A percentile compares a stretch with the other conserved stretches of the same genome.
These are phyloP conservation scores for Drosophila pegasa DNA, from an alignment of 2,888 invertebrate genomes.

Conservation along the genomic window DNA sequence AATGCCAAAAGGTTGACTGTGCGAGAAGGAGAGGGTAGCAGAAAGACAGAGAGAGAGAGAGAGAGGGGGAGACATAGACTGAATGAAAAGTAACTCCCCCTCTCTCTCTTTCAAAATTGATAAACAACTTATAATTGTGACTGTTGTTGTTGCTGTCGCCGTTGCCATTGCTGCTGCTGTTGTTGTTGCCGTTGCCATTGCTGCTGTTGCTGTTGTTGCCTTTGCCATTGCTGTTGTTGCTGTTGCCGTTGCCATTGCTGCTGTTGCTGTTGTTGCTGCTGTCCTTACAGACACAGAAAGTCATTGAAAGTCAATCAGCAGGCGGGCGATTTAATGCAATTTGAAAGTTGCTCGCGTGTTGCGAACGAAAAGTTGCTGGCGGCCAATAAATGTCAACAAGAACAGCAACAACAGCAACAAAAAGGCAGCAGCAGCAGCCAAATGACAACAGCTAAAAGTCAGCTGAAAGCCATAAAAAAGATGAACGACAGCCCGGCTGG, in stretches of 20 bases:
- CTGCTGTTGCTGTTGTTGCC: neutral
- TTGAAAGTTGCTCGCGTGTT: constrained; percentile 67
- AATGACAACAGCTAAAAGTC: constrained; percentile 51
- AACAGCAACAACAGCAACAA: constrained; percentile 22
- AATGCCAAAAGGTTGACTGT: constrained; percentile 12
- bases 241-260: too few species aligned
- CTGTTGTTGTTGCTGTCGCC: neutral
- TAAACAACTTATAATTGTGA: constrained; percentile 1
- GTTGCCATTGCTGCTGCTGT: too few species aligned
- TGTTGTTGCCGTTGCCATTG: neutral
- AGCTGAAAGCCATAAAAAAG: constrained; percentile 63
- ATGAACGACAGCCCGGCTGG: constrained; percentile 54
- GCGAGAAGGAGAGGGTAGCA: neutral
- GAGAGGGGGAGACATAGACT: neutral
- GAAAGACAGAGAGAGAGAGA: neutral
- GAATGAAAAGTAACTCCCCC: neutral
- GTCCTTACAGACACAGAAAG: neutral
- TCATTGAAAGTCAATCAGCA: constrained; percentile 47
- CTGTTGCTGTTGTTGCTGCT: neutral
- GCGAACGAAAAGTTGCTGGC: constrained; percentile 66
- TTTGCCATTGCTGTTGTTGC: too few species aligned
- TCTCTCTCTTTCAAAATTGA: neutral
- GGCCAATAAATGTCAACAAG: constrained; percentile 69
- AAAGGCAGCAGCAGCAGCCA: constrained; percentile 43
- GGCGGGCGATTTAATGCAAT: constrained; percentile 49